A percentile compares a stretch with the other conserved stretches of the same genome.
phyloP scores from a whole-genome alignment of 2,888 invertebrate genomes.

The Aspidiotus rigidus region DNA sequence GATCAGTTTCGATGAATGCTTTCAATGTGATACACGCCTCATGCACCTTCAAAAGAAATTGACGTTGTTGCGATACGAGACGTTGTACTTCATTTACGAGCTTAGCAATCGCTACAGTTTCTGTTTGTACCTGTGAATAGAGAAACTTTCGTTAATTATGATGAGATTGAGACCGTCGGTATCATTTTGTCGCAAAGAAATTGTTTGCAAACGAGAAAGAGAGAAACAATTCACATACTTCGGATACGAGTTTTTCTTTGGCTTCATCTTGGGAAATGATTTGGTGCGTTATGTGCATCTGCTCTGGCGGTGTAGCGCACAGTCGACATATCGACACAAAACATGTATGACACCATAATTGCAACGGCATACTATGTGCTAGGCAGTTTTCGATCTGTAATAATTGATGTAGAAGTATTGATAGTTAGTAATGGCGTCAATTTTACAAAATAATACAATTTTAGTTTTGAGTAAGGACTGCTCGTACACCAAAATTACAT shows the following conservation, averaged over 20 bases:
- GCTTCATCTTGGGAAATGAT: constrained; percentile 59
- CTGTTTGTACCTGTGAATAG: constrained; percentile 49
- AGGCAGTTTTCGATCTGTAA: constrained; percentile 53
- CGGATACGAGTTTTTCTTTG: constrained; percentile 56
- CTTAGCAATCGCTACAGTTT: constrained; percentile 59
- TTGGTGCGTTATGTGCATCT: constrained; percentile 53
- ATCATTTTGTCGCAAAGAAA: background rate
- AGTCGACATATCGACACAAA: constrained; percentile 56
- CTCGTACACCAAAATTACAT: too few species aligned
- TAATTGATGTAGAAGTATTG: constrained; percentile 1
- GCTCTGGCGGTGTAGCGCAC: constrained; percentile 55
- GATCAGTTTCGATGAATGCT: constrained; percentile 64
- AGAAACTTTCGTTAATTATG: background rate
- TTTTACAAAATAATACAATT: too few species aligned
- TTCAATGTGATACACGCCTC: constrained; percentile 66
- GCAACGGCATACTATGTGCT: constrained; percentile 62
- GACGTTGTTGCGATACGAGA: constrained; percentile 59
- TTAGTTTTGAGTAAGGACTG: too few species aligned
- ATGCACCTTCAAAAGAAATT: constrained; percentile 60
- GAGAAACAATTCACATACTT: constrained; percentile 43
- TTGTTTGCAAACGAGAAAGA: too few species aligned
- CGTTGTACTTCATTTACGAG: constrained; percentile 61
- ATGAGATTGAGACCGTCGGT: background rate
- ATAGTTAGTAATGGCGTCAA: too few species aligned
- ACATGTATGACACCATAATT: constrained; percentile 62